Evolutionary conservation across 2,113 vertebrate genomes (phyloP).

Genomic region (Muntiacus muntjak): DNA sequence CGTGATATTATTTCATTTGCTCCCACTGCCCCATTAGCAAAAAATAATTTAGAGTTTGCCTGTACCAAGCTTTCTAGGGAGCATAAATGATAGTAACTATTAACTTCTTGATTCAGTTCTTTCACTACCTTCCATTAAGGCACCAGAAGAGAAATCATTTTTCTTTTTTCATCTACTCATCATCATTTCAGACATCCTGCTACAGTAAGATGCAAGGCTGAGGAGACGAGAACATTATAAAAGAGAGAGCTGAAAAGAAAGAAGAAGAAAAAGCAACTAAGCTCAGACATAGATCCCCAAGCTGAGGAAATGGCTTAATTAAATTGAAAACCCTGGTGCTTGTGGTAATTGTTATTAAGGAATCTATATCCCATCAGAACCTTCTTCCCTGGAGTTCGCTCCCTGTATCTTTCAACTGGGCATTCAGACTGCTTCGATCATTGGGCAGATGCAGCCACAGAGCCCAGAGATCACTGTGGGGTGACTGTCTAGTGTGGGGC

Average conservation of each 20-base stretch:
- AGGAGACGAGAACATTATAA: neutral
- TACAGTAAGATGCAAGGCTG: neutral
- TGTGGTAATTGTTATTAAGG: neutral
- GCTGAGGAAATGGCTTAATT: constrained; percentile 38
- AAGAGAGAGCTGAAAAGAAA: neutral
- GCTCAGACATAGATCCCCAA: neutral
- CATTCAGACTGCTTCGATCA: neutral
- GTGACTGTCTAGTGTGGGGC: neutral
- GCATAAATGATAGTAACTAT: constrained; percentile 15
- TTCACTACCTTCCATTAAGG: constrained; percentile 38
- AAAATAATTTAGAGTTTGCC: constrained; percentile 38
- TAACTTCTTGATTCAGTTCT: constrained; percentile 34
- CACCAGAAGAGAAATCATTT: constrained; percentile 32
- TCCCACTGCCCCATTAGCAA: constrained; percentile 32
- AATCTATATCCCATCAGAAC: neutral
- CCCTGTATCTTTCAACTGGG: neutral
- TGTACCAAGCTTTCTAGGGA: neutral
- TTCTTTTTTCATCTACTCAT: neutral
- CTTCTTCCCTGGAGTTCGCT: neutral
- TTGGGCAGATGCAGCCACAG: neutral
- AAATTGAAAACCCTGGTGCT: constrained; percentile 1
- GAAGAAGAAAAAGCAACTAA: neutral
- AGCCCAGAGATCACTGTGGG: neutral
- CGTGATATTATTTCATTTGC: neutral
- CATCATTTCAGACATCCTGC: constrained; percentile 30